Conservation (phyloP, 2,797 vertebrate genomes). For the Odontamblyopus rebecca region DNA sequence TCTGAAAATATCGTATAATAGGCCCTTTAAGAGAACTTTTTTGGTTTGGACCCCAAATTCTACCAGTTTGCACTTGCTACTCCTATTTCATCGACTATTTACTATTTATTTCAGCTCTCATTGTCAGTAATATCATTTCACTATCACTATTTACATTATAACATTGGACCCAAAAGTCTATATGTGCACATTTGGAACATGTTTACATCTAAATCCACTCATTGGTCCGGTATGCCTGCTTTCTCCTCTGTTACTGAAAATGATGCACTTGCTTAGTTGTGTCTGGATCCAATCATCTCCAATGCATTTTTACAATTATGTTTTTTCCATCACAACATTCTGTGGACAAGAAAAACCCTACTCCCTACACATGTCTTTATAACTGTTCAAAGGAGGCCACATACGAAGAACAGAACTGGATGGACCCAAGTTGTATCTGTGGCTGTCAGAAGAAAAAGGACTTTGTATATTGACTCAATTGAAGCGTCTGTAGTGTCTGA, state of each 20-base stretch:
- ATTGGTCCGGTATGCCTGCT: constrained; percentile 6
- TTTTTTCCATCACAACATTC: constrained; percentile 58
- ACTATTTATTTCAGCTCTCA: too few relatives aligned
- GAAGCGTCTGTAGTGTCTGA: too few relatives aligned
- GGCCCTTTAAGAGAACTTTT: too few relatives aligned
- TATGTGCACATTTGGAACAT: not conserved
- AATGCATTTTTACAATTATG: constrained; percentile 43
- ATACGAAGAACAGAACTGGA: not conserved
- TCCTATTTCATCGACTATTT: too few relatives aligned
- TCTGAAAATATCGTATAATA: too few relatives aligned
- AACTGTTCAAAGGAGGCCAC: constrained; percentile 13
- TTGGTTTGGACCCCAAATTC: too few relatives aligned
- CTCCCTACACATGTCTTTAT: constrained; percentile 19
- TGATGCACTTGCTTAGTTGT: not conserved
- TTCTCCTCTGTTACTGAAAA: constrained; percentile 9
- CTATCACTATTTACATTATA: too few relatives aligned
- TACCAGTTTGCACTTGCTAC: too few relatives aligned
- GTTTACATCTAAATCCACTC: not conserved
- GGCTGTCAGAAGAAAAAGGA: not conserved
- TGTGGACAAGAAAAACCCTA: constrained; percentile 27
- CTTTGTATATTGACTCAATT: too few relatives aligned
- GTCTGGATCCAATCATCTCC: constrained; percentile 51
- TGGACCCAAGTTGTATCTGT: not conserved
- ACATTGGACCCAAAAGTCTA: not conserved
- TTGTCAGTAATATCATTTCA: too few relatives aligned